Evolutionary conservation across 2,888 invertebrate genomes (phyloP).

Genomic region (Notodonta ziczac): DNA sequence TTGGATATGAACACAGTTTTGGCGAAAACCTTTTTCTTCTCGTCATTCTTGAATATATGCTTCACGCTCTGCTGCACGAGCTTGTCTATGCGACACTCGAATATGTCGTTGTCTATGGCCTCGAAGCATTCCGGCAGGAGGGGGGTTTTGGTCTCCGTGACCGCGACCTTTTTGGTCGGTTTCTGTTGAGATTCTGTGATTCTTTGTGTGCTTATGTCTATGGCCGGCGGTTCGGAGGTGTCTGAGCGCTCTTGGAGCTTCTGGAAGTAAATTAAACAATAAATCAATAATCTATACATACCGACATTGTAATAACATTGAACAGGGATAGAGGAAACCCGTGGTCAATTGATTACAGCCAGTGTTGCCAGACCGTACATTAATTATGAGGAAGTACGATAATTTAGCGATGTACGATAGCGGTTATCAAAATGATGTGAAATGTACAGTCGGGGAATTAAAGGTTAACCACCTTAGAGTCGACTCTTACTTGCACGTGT

Average conservation of each 20-base stretch:
- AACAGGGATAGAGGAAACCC: too few species aligned
- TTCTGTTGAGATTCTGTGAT: constrained; percentile 45
- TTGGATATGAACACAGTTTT: constrained; percentile 72
- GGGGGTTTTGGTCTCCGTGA: constrained; percentile 45
- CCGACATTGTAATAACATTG: background rate
- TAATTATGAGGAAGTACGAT: too few species aligned
- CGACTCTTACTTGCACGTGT: too few species aligned
- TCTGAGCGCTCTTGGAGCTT: constrained; percentile 60
- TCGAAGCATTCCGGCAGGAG: constrained; percentile 47
- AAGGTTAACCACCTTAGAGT: too few species aligned
- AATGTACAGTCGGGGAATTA: too few species aligned
- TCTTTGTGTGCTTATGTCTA: constrained; percentile 38
- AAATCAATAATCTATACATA: background rate
- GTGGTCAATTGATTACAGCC: too few species aligned
- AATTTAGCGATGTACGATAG: too few species aligned
- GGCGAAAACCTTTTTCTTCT: constrained; percentile 68
- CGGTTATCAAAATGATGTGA: too few species aligned
- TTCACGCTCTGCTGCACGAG: constrained; percentile 75
- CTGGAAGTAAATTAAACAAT: constrained; percentile 41
- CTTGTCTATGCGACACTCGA: constrained; percentile 74
- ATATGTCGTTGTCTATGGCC: constrained; percentile 46
- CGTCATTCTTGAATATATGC: constrained; percentile 65
- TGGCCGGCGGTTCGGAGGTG: constrained; percentile 55
- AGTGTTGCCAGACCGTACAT: too few species aligned
- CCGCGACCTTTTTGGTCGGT: constrained; percentile 36